These are phyloP conservation scores for Oryctolagus cuniculus DNA, from an alignment of 2,113 vertebrate genomes.

Conservation along the genomic window mOryCun1.1 NC_091442.1:63502001-63502500, in stretches of 20 bases:
- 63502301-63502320: too few species aligned
- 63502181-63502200: neutral
- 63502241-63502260: constrained; percentile 16
- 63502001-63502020: neutral
- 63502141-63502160: neutral
- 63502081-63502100: neutral
- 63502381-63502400: too few species aligned
- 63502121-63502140: constrained; percentile 36
- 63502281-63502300: too few species aligned
- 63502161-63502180: constrained; percentile 24
- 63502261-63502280: neutral
- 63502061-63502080: constrained; percentile 3
- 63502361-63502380: too few species aligned
- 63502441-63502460: neutral
- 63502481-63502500: too few species aligned
- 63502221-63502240: neutral
- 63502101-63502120: constrained; percentile 9
- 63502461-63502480: too few species aligned
- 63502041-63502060: neutral
- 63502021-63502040: neutral
- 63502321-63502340: too few species aligned
- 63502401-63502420: too few species aligned
- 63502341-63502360: too few species aligned
- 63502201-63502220: neutral
- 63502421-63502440: too few species aligned